Conservation (phyloP, 2,113 vertebrate genomes). For the Nymphicus hollandicus region DNA sequence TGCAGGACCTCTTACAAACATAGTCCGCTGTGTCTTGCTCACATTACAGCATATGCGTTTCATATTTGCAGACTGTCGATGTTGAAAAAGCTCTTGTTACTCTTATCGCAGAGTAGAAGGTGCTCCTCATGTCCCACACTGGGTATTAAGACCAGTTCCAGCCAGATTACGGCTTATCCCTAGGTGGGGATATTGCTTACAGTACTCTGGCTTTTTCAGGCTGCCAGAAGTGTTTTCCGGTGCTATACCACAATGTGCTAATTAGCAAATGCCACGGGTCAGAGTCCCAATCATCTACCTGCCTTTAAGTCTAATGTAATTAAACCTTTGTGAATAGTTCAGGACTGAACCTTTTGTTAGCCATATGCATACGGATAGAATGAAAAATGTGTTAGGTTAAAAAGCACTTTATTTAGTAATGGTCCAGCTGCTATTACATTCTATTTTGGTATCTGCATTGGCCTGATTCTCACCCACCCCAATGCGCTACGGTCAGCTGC, state of each 20-base stretch:
- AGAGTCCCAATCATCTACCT: not conserved
- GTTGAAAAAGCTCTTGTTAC: not conserved
- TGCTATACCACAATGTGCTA: not conserved
- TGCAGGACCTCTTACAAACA: not conserved
- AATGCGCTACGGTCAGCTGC: not conserved
- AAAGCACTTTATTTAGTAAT: not conserved
- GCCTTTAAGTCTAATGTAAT: not conserved
- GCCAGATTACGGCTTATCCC: not conserved
- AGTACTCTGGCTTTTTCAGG: not conserved
- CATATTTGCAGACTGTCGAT: rapidly evolving
- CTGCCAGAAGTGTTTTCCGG: rapidly evolving
- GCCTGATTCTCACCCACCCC: not conserved
- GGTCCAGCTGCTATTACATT: not conserved
- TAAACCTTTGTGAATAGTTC: not conserved
- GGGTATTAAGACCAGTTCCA: not conserved
- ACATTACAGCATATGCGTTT: too few relatives aligned
- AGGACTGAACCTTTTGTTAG: not conserved
- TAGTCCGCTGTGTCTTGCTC: not conserved
- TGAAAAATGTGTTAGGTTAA: not conserved
- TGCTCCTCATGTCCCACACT: rapidly evolving
- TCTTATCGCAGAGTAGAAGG: not conserved
- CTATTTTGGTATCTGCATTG: not conserved
- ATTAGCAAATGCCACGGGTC: not conserved
- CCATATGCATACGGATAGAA: not conserved
- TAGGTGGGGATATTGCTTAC: not conserved